Base-by-base conservation (phyloP, 2,888 invertebrate species). In the Geophilus truncorum region DNA sequence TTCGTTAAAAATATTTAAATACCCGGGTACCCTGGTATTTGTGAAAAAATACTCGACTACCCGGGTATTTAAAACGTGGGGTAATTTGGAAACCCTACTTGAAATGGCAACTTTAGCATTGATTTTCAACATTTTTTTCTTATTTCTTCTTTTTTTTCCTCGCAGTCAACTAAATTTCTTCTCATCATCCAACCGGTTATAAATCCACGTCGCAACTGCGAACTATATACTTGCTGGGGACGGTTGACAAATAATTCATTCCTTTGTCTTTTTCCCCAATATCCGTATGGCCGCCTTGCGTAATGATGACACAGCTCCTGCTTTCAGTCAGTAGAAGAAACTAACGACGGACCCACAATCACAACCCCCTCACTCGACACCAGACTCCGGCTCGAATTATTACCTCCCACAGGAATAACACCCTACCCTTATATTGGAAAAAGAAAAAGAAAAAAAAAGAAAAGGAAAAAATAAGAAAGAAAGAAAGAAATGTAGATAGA, bases 271-370 rank as follows among this genome's bases (percentile, higher is more conserved):
- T 70, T 70, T 70, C 70, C 12, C 70, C 70, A 70, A 70, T 70
- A 70, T 70, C 70, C 70, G 70, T 28, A 70, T 70, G 70, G 25
- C 25, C 70, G 70, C 28, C 70, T 23, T 70, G 28, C 25, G 70
- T 70, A 70, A 70, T 70, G 70, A 70, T 70, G 70, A 70, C 70
- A 70, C 70, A 70, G 70, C 70, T 70, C 70, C 28, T 70, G 70
- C 70, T 70, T 28, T 70, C 70, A 70, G 25, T 28, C 70, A 4
- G 25, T 70, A 70, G 70, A 70, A 70, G 70, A 70, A 18, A 70
- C 70, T 70, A 70, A 70, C 70, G 70, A 70, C 70, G 70, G 70
- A 28, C 70, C 70, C 25, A 70, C 70, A 70, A 70, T 70, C 70
- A 70, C 70, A 70, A 70, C 70, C 70, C 28, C 28, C 25, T 28